Conservation (phyloP, 2,113 vertebrate species). For the Heterocephalus glaber region DNA sequence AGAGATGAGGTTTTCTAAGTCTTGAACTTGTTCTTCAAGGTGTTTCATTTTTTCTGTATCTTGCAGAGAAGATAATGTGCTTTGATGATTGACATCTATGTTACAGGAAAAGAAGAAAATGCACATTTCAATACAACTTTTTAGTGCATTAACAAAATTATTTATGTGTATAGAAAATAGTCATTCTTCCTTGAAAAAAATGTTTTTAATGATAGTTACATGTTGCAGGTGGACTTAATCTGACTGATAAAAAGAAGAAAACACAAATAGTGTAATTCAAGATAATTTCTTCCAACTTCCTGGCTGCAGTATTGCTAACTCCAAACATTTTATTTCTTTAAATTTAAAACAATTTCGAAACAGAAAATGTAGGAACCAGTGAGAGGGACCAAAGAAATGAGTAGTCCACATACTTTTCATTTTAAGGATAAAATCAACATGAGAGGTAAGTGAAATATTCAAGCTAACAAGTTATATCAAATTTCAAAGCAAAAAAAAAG, state of each 20-base stretch:
- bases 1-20: slow-evolving; percentile 86
- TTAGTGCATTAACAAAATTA: slow-evolving; percentile 32
- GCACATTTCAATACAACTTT: slow-evolving; percentile 24
- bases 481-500: slow-evolving; percentile 48
- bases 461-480: background rate
- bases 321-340: background rate
- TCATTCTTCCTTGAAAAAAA: slow-evolving; percentile 19
- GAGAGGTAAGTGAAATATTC: background rate
- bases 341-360: slow-evolving; percentile 39
- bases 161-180: background rate
- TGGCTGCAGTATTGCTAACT: background rate
- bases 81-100: slow-evolving; percentile 49
- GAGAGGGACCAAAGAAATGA: background rate
- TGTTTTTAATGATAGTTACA: background rate
- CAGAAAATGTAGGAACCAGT: background rate
- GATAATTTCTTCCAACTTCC: background rate
- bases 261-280: slow-evolving; percentile 30
- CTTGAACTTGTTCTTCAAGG: slow-evolving; percentile 88
- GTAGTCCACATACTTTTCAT: background rate
- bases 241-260: slow-evolving; percentile 51
- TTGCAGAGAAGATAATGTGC: slow-evolving; percentile 48
- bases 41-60: slow-evolving; percentile 85
- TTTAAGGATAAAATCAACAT: background rate
- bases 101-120: slow-evolving; percentile 57
- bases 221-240: slow-evolving; percentile 5